These are phyloP conservation scores for Nephrotoma flavescens DNA, from an alignment of 2,888 invertebrate species.

Conservation along the genomic window DNA sequence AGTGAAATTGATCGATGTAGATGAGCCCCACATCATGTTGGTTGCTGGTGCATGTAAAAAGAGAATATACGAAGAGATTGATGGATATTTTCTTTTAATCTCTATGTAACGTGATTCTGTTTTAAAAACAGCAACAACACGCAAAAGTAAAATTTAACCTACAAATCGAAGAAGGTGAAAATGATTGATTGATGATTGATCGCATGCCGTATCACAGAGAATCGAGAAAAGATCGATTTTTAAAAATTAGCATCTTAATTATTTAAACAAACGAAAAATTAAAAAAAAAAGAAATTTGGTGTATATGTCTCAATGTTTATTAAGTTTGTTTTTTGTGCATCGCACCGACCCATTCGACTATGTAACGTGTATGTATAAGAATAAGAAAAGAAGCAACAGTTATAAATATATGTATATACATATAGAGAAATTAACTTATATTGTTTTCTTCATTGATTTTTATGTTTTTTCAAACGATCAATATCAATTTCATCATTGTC, in stretches of 20 bases:
- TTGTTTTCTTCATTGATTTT: not conserved
- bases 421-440: not conserved
- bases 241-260: not conserved
- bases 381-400: not conserved
- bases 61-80: not conserved
- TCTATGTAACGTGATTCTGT: not conserved
- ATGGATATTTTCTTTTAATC: not conserved
- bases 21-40: not conserved
- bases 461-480: not conserved
- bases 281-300: not conserved
- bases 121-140: not conserved
- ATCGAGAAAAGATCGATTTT: not conserved
- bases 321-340: not conserved
- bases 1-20: not conserved
- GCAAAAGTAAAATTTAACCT: not conserved
- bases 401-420: not conserved
- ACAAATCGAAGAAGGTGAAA: not conserved
- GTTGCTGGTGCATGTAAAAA: not conserved
- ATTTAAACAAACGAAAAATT: not conserved
- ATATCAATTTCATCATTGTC: not conserved
- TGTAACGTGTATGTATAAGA: not conserved
- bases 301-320: not conserved
- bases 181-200: not conserved
- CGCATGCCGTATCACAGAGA: not conserved
- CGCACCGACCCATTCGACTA: not conserved